Evolutionary conservation across 2,797 vertebrate species (phyloP).

Genomic region (Diplodus sargus): DNA sequence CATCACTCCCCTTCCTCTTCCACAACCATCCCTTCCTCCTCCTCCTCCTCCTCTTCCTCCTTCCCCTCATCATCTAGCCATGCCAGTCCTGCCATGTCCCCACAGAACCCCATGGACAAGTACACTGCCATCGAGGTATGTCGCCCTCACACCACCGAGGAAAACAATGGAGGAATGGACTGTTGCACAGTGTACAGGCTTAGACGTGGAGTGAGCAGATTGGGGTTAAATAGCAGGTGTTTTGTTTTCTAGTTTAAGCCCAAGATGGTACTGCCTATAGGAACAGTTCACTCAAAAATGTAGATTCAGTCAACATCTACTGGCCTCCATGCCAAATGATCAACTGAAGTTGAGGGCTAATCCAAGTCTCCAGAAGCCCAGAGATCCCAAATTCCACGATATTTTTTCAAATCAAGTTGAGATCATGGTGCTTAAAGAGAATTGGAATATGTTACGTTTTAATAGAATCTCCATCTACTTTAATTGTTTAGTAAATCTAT

Average conservation of each 20-base stretch:
- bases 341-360: too few species aligned
- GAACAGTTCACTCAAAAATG: neutral
- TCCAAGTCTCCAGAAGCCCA: too few species aligned
- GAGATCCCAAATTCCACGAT: too few species aligned
- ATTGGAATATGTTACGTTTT: too few species aligned
- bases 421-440: too few species aligned
- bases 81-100: conserved; percentile 96
- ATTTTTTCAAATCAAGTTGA: too few species aligned
- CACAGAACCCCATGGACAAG: conserved; percentile 86
- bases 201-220: neutral
- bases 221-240: neutral
- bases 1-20: conserved; percentile 97
- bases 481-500: too few species aligned
- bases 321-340: too few species aligned
- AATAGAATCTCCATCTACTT: too few species aligned
- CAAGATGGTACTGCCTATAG: neutral
- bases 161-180: conserved; percentile 41
- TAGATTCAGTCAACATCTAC: too few species aligned
- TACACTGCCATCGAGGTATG: conserved; percentile 84
- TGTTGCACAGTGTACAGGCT: conserved; percentile 34
- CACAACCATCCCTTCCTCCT: conserved; percentile 93
- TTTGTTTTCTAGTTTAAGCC: neutral
- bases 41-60: conserved; percentile 91
- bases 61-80: conserved; percentile 96
- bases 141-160: conserved; percentile 52